Conservation (phyloP, 2,888 invertebrate species). For the Scaptodrosophila latifasciaeformis region DNA sequence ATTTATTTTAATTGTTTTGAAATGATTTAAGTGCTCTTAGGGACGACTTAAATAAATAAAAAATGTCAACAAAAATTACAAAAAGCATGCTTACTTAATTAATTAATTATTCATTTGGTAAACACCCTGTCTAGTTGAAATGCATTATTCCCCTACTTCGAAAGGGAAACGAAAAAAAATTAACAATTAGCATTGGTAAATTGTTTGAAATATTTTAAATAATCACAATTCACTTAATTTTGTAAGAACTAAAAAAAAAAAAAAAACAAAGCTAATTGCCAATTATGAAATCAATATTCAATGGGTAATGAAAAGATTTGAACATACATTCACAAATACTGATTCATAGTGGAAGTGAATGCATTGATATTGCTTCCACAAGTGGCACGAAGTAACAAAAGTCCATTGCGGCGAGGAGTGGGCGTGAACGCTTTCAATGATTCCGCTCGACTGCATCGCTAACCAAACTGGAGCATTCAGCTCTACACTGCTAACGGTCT, state of each 20-base stretch:
- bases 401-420: neutral
- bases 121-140: too few relatives aligned
- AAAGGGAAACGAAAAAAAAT: too few relatives aligned
- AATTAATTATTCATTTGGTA: too few relatives aligned
- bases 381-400: conserved; percentile 19
- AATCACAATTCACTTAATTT: conserved; percentile 32
- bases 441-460: conserved; percentile 42
- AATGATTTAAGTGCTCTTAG: too few relatives aligned
- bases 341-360: conserved; percentile 11
- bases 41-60: too few relatives aligned
- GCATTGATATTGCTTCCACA: too few relatives aligned
- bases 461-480: conserved; percentile 26
- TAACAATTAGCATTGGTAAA: conserved; percentile 49
- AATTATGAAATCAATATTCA: too few relatives aligned
- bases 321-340: conserved; percentile 8
- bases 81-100: too few relatives aligned
- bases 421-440: neutral
- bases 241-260: conserved; percentile 43
- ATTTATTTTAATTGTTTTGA: too few relatives aligned
- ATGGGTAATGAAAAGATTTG: conserved; percentile 32
- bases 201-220: conserved; percentile 51
- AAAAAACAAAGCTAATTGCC: conserved; percentile 17
- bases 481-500: too few relatives aligned
- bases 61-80: too few relatives aligned
- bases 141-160: too few relatives aligned